phyloP scores from a whole-genome alignment of 2,888 invertebrate genomes.

The Acronicta leporina region DNA sequence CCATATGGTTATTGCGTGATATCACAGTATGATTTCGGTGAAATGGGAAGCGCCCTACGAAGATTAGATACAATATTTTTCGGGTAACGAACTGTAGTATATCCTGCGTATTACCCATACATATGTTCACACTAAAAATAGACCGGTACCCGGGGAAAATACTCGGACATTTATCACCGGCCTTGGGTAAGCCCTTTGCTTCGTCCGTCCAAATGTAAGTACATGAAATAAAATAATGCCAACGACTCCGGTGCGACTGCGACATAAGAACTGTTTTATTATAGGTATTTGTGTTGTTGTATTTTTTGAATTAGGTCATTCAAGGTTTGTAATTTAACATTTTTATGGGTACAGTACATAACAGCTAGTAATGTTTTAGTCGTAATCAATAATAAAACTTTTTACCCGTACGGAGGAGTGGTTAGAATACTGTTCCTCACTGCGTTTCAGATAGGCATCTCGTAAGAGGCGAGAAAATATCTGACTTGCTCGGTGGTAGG shows the following conservation, averaged over 20 bases:
- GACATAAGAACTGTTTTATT: constrained; percentile 32
- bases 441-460: too few species aligned
- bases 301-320: constrained; percentile 19
- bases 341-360: too few species aligned
- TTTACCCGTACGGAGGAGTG: too few species aligned
- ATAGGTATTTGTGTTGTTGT: constrained; percentile 30
- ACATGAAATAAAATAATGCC: constrained; percentile 47
- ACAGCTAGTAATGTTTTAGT: constrained; percentile 9
- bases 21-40: constrained; percentile 8
- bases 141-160: constrained; percentile 42
- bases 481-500: too few species aligned
- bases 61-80: constrained; percentile 24
- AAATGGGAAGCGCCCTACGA: neutral
- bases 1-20: neutral
- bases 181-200: constrained; percentile 38
- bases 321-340: too few species aligned
- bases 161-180: constrained; percentile 46
- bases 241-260: constrained; percentile 17
- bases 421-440: too few species aligned
- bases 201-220: constrained; percentile 30
- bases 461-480: too few species aligned
- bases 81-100: constrained; percentile 15
- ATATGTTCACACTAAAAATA: constrained; percentile 39
- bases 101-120: constrained; percentile 19
- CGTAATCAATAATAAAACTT: too few species aligned